phyloP scores from a whole-genome alignment of 2,888 invertebrate genomes.

The Alcis repandata region DNA sequence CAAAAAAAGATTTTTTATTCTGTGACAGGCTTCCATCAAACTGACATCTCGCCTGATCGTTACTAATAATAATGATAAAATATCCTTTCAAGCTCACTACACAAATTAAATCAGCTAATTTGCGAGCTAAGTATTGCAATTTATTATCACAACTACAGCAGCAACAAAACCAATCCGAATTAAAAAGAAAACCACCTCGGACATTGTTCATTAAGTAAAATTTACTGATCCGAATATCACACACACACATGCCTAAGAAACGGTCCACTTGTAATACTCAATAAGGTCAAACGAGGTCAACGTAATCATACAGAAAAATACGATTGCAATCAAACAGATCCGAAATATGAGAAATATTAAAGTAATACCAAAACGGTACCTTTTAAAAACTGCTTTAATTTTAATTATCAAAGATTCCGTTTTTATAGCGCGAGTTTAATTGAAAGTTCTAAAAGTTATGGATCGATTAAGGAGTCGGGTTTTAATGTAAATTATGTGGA shows the following conservation, averaged over 20 bases:
- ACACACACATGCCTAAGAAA: conserved; percentile 37
- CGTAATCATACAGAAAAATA: conserved; percentile 51
- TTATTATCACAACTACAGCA: neutral
- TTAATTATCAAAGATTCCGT: conserved; percentile 47
- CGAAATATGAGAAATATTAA: conserved; percentile 44
- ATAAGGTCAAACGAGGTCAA: conserved; percentile 61
- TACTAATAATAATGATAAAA: no score
- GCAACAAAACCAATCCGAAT: conserved; percentile 17
- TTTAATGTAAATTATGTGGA: conserved; percentile 44
- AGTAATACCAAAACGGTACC: conserved; percentile 48
- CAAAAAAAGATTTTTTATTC: no score
- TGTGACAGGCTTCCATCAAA: no score
- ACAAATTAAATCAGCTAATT: neutral
- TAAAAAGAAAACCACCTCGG: conserved; percentile 18
- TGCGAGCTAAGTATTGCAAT: conserved; percentile 3
- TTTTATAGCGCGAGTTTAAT: conserved; percentile 41
- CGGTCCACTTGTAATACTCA: conserved; percentile 48
- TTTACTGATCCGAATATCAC: conserved; percentile 35
- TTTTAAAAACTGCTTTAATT: conserved; percentile 52
- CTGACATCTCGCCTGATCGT: no score
- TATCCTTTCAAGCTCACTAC: no score
- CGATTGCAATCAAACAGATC: conserved; percentile 29
- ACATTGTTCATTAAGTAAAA: conserved; percentile 24
- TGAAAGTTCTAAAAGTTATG: conserved; percentile 52
- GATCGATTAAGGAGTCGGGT: conserved; percentile 50